Base-by-base conservation (phyloP, 2,113 vertebrate species). In the Syngnathoides biaculeatus region DNA sequence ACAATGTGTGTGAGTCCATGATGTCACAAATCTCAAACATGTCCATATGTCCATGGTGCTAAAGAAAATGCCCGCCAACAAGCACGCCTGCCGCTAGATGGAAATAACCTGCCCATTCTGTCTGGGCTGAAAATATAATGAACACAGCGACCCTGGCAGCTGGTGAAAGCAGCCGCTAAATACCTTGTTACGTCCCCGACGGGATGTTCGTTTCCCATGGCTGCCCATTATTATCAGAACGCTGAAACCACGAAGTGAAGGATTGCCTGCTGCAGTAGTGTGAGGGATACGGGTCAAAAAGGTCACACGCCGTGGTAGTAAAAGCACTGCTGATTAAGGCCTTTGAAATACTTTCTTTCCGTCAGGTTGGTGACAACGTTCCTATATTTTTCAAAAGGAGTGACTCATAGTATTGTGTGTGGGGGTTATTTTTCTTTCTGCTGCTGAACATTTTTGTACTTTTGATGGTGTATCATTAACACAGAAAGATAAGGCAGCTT, bases 21-120 rank as follows among this genome's bases (percentile, higher is more conserved):
- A 65, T 17, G 52, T 65, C 35, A 27, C 38, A 69, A 30, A 19
- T 73, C 30, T 67, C 68, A 55, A 60, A 17, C 13, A 35, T 57
- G 43, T 52, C 63, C 43, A 68, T 67, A 68, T 66, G 13, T 56
- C 24, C 12, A 27, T 22, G n/a, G 59, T 22, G 35, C 52, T 56
- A 58, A 72, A 81, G 52, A 79, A 77, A 81, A 85, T 77, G 65
- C 63, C 73, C 39, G 56, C 68, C 77, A 68, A 77, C 73, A 79
- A 67, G 53, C 73, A 79, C 64, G 56, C 61, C 66, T 85, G 78
- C 79, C 69, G 81, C 48, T 67, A 69, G 72, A 86, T 81, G 79
- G 81, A 83, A 89, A 85, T 79, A 78, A 87, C 82, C 79, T 84
- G 79, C 79, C 73, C 81, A 84, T 81, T 80, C 84, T 80, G 82